A percentile compares a stretch with the other conserved stretches of the same genome.
These are phyloP conservation scores for Sussaba pulchella DNA, from an alignment of 2,888 invertebrate genomes.

Conservation along the genomic window DNA sequence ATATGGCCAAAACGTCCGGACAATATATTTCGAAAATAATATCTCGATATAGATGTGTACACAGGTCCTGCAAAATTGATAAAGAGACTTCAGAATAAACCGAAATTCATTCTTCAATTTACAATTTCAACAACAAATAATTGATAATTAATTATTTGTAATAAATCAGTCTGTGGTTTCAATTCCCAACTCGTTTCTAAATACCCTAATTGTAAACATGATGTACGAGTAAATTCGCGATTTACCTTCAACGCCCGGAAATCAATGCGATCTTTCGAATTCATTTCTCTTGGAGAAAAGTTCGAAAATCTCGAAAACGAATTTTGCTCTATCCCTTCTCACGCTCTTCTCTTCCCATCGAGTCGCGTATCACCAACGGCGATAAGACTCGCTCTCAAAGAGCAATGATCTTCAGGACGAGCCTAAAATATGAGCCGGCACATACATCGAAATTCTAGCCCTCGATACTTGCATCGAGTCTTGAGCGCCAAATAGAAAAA, in stretches of 20 bases:
- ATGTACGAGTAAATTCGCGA: neutral
- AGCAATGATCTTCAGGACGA: slow-evolving; percentile 49
- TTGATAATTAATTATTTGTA: too few relatives aligned
- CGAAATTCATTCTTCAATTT: too few relatives aligned
- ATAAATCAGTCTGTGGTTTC: too few relatives aligned
- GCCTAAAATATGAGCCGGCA: slow-evolving; percentile 37
- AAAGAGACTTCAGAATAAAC: too few relatives aligned
- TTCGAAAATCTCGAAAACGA: neutral
- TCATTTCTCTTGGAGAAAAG: neutral
- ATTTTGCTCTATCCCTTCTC: neutral
- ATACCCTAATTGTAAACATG: neutral
- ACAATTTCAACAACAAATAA: too few relatives aligned
- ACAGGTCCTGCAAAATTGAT: too few relatives aligned
- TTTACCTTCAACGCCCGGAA: neutral
- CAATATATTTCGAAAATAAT: too few relatives aligned
- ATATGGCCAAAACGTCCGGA: too few relatives aligned
- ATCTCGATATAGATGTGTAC: too few relatives aligned
- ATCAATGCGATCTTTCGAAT: neutral
- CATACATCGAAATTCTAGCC: slow-evolving; percentile 21
- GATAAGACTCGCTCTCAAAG: slow-evolving; percentile 29
- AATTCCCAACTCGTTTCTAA: too few relatives aligned
- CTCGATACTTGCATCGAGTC: slow-evolving; percentile 60
- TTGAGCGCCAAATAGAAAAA: slow-evolving; percentile 67
- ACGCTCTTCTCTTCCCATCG: neutral
- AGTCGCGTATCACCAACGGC: neutral